Evolutionary conservation across 2,797 vertebrate species (phyloP).

Genomic region (Ambastaia sidthimunki): DNA sequence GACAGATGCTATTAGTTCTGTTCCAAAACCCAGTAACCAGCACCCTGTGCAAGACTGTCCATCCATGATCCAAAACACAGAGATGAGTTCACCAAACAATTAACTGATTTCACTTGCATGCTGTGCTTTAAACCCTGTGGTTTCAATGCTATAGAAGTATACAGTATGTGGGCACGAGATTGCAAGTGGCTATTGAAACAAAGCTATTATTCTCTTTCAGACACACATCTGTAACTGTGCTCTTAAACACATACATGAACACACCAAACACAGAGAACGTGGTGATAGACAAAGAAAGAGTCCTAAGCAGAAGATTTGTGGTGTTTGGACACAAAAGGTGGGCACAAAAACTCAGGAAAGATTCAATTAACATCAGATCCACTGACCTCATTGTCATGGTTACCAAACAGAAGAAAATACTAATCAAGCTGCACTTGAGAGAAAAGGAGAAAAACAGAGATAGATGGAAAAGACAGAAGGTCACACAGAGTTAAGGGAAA

Average conservation of each 20-base stretch:
- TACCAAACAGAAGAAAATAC: slow-evolving; percentile 98
- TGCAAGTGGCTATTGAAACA: not conserved
- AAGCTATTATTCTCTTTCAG: not conserved
- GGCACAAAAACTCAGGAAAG: slow-evolving; percentile 96
- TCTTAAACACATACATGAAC: not conserved
- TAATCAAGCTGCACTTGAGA: slow-evolving; percentile 90
- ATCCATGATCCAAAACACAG: too few species aligned
- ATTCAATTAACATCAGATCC: slow-evolving; percentile 99
- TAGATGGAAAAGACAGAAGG: slow-evolving; percentile 61
- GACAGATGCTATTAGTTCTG: slow-evolving; percentile 53
- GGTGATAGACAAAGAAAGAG: slow-evolving; percentile 66
- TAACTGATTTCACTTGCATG: not conserved
- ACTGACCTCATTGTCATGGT: slow-evolving; percentile 99
- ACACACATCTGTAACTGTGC: not conserved
- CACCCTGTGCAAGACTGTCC: too few species aligned
- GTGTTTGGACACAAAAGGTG: slow-evolving; percentile 92
- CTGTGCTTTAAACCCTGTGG: too few species aligned
- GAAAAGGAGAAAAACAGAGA: slow-evolving; percentile 71
- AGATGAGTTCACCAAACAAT: not conserved
- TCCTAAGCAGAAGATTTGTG: slow-evolving; percentile 89
- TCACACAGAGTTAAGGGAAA: slow-evolving; percentile 54
- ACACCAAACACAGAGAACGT: slow-evolving; percentile 5
- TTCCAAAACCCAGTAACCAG: not conserved
- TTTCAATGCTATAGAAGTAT: not conserved
- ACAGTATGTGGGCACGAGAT: not conserved